Base-by-base conservation (phyloP, 2,797 vertebrate genomes). In the Diplodus puntazzo region DNA sequence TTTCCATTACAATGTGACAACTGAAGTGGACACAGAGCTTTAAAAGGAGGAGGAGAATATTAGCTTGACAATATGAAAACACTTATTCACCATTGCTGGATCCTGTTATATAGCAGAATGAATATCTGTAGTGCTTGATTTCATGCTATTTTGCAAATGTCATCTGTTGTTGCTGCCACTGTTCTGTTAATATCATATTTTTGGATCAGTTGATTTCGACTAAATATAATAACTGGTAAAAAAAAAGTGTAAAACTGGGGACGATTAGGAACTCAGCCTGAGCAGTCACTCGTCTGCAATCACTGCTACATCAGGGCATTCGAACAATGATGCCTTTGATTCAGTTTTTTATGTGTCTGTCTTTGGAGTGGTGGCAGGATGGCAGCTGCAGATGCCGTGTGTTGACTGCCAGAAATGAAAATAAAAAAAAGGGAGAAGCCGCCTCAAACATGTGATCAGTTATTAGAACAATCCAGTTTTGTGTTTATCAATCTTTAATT, bases 321-420 rank as follows among this genome's bases (percentile, higher is more conserved):
- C 42, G 17, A 60, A 79, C 60, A 50, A 30, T 4, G 30, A 61
- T 12, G 60, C 61, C 34, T 70, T 77, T 58, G 65, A 69, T 83
- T 53, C 1, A 1, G 3, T 42, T 62, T 62, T 34, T 59, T 68
- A 69, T 69, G 76, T 73, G 71, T 63, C 21, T 73, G 42, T 59
- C 7, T 45, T 21, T 17, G 23, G 18, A 75, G 46, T 2, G 10
- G 60, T 5, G 39, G 70, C 45, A 50, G n/a, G 27, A 34, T 42
- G 72, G 72, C 61, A 54, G 50, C 43, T 27, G 48, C 30, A 55
- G 66, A 52, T 3, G 48, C 46, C 59, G 34, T 25, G 20, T 46
- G 45, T 3, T 23, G 42, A 60, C 61, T 63, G 67, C 57, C 27
- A 71, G 23, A 27, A 71, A 76, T 39, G 1, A 49, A 21, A 67